Evolutionary conservation across 2,888 invertebrate genomes (phyloP).

Genomic region (Cataglyphis cursor): DNA sequence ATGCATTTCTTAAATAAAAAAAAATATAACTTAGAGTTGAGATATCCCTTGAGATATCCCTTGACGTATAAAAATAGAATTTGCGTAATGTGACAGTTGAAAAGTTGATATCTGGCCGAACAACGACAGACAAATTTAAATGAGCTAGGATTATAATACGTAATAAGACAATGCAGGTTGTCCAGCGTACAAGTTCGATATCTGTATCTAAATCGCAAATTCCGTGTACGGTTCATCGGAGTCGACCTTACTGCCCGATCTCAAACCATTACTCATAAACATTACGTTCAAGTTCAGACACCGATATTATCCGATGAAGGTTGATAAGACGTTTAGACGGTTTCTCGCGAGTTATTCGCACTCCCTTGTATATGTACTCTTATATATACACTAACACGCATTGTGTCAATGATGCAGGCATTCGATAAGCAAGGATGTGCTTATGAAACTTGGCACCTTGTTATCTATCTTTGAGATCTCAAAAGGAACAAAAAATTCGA

Average conservation of each 20-base stretch:
- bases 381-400: slow-evolving; percentile 55
- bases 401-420: slow-evolving; percentile 70
- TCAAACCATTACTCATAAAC: slow-evolving; percentile 80
- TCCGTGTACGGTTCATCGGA: slow-evolving; percentile 79
- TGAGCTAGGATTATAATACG: slow-evolving; percentile 76
- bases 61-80: slow-evolving; percentile 4
- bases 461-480: slow-evolving; percentile 63
- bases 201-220: slow-evolving; percentile 80
- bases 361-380: slow-evolving; percentile 40
- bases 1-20: background rate
- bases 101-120: slow-evolving; percentile 6
- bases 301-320: slow-evolving; percentile 77
- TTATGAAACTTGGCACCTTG: slow-evolving; percentile 77
- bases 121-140: slow-evolving; percentile 63
- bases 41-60: background rate
- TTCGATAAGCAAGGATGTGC: slow-evolving; percentile 76
- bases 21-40: background rate
- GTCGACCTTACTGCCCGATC: slow-evolving; percentile 81
- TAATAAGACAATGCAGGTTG: slow-evolving; percentile 78
- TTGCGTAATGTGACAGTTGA: slow-evolving; percentile 22
- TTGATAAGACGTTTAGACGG: slow-evolving; percentile 78
- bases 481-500: slow-evolving; percentile 65
- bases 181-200: slow-evolving; percentile 74
- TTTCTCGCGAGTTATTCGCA: slow-evolving; percentile 67
- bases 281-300: slow-evolving; percentile 74